phyloP scores from a whole-genome alignment of 1,140 invertebrate genomes.

The Daktulosphaira vitifoliae region DNA sequence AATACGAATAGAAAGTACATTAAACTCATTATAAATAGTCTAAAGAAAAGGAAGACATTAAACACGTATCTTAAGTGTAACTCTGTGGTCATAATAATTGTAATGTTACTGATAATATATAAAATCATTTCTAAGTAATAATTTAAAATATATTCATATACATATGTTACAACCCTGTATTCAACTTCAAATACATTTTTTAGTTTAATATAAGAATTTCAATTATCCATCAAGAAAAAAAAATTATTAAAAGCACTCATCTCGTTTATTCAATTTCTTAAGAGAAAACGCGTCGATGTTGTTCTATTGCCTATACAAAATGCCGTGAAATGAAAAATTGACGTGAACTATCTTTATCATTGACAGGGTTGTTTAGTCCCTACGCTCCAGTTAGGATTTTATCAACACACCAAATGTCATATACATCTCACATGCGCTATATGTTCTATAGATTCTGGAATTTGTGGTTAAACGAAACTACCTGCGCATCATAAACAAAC shows the following conservation, averaged over 20 bases:
- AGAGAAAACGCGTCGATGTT: background rate
- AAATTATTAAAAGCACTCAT: too few relatives aligned
- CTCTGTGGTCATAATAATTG: constrained; percentile 4
- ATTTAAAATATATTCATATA: too few relatives aligned
- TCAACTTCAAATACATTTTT: too few relatives aligned
- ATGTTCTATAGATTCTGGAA: too few relatives aligned
- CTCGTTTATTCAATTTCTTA: too few relatives aligned
- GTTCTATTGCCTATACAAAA: constrained; percentile 21
- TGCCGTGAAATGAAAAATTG: background rate
- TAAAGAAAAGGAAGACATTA: background rate
- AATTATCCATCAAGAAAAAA: too few relatives aligned
- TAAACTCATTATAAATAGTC: constrained; percentile 21
- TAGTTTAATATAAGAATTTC: too few relatives aligned
- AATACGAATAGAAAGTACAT: background rate
- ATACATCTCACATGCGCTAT: background rate
- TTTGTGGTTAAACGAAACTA: too few relatives aligned
- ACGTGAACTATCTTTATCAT: background rate
- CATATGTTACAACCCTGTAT: too few relatives aligned
- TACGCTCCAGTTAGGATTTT: background rate
- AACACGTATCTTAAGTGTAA: constrained; percentile 17
- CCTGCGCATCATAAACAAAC: too few relatives aligned
- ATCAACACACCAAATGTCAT: background rate
- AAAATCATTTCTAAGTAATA: too few relatives aligned
- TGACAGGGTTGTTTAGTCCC: background rate
- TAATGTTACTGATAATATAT: constrained; percentile 24